These are phyloP conservation scores for Pomacea maculata DNA, from an alignment of 1,140 invertebrate genomes.

Conservation along the genomic window DNA sequence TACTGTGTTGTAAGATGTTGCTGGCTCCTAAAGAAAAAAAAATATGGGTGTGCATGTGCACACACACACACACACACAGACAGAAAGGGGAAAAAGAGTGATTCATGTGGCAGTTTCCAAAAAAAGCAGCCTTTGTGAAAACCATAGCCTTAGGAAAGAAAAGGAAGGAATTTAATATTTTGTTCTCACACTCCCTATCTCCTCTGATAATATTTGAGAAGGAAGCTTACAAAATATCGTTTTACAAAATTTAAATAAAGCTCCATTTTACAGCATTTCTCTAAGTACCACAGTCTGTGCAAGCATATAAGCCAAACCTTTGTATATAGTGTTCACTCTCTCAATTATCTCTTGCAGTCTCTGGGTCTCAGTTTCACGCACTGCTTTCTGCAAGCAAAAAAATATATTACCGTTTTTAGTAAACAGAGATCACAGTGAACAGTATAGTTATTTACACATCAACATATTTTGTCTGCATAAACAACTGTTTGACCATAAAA, in stretches of 20 bases:
- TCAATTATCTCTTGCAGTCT: conserved; percentile 60
- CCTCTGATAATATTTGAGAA: background rate
- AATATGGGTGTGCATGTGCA: background rate
- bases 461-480: background rate
- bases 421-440: too few relatives aligned
- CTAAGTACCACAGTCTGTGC: too few relatives aligned
- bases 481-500: conserved; percentile 10
- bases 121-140: too few relatives aligned
- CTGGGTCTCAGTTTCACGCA: conserved; percentile 57
- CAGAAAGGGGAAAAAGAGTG: background rate
- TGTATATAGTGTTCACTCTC: conserved; percentile 63
- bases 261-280: too few relatives aligned
- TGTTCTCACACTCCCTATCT: background rate
- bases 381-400: conserved; percentile 61
- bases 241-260: too few relatives aligned
- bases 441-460: too few relatives aligned
- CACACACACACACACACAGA: background rate
- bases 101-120: background rate
- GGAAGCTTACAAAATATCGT: too few relatives aligned
- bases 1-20: background rate
- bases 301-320: conserved; percentile 31
- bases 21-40: too few relatives aligned
- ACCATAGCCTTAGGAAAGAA: too few relatives aligned
- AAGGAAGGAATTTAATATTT: too few relatives aligned
- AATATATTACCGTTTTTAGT: conserved; percentile 60